Evolutionary conservation across 53 echinoderm and acorn worm species (phyloP), one percentile per base, ranked within the genome.

Genomic region (Crossaster papposus): DNA sequence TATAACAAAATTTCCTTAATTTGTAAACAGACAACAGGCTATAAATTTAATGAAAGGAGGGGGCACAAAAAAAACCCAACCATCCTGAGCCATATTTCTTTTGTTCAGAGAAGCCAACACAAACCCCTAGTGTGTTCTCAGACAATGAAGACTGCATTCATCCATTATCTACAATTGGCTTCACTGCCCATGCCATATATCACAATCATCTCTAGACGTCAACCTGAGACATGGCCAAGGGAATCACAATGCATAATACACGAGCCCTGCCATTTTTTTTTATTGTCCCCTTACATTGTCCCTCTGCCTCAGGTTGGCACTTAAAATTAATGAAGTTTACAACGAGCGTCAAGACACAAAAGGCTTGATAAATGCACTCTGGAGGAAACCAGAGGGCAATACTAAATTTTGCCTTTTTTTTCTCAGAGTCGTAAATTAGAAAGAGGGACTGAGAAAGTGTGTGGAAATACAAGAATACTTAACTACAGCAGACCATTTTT

Each of bases 311-410:
- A 70, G 78, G 71, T 84, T 72, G 50, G 72, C 84, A 84, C 84
- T 84, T 84, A 84, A 84, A 84, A 84, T 84, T 84, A 84, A 84
- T 84, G 84, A 84, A 84, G 84, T 84, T 84, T 84, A 51, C 53
- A 44, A 36, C 53, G 51, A 54, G 65, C 71, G 52, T 52, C 71
- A 71, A 84, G 84, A 84, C 73, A 84, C 84, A 84, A 84, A 70
- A 72, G 84, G 50, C 36, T 54, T 20, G 44, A 44, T 44, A 33
- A 29, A 83, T 75, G 31, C 35, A 75, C 35, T 75, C 44, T 44
- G 44, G 58, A 20, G 58, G 58, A 2, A 58, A 20, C 2, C 14
- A 20, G 58, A 58, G 15, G 58, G 26, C 4, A 65, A 68, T 68
- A 23, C 24, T 68, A 3, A 0, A 68, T 68, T 2, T 68, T n/a